Base-by-base conservation (phyloP, 37 sponge, comb jelly and placozoan genomes). In the Spongia lamella region DNA sequence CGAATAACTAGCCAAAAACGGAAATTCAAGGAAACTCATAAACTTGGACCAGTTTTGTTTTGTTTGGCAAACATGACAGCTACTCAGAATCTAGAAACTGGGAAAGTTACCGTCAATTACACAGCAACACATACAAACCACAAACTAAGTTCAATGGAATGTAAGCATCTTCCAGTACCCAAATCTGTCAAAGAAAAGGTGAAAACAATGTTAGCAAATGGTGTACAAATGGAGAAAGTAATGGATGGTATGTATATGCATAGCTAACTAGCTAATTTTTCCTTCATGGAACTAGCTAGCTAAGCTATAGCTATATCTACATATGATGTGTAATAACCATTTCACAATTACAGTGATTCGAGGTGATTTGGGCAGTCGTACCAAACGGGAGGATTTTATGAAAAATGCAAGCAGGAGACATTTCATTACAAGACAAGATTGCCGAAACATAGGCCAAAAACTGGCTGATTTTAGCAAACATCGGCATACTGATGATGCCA, bases 401-500 rank as follows among this genome's bases (percentile, higher is more conserved):
- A 4, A 22, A 9, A 5, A 17, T 27, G 70, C 70, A 47, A 69
- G 25, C 15, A 7, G 70, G 43, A 53, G 53, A 17, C 40, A 22
- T 19, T 69, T 69, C 70, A 69, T 69, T 22, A 69, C 70, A n/a
- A 7, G 70, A 25, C 70, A 69, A 49, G 70, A 69, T 40, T 51
- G 29, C 9, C 20, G 70, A 17, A 69, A 69, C 24, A 69, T 69
- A 26, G 24, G 40, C 5, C 13, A 53, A 40, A 69, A 38, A 39
- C 35, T 69, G 15, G 70, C 20, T 22, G 26, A 69, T 40, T 9
- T 39, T 20, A 16, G 30, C 17, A 66, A 66, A 19, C 70, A 69
- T 15, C 70, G 70, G 11, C 51, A 69, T 30, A 38, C 19, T 5
- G 50, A 49, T 69, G 70, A 69, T 39, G 70, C 70, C 9, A 15